These are phyloP conservation scores for Pseudobourletiella spinata DNA, from an alignment of 1,140 invertebrate species.

Conservation along the genomic window DNA sequence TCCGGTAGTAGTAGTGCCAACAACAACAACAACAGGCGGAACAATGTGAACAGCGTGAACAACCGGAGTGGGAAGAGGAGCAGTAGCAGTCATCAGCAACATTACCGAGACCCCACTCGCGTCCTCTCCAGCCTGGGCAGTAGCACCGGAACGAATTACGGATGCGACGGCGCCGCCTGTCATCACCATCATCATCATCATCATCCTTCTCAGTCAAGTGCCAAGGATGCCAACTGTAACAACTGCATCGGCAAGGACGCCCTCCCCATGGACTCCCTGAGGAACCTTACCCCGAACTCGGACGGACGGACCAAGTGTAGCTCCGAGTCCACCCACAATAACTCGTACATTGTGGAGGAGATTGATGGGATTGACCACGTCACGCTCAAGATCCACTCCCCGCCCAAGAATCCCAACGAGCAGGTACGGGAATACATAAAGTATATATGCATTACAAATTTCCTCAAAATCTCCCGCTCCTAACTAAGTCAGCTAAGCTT, in stretches of 20 bases:
- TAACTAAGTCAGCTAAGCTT: no score
- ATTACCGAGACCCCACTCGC: background rate
- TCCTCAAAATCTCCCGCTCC: no score
- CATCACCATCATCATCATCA: background rate
- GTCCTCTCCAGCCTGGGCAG: background rate
- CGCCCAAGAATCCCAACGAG: background rate
- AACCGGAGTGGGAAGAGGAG: background rate
- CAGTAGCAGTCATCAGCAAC: background rate
- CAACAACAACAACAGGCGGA: background rate
- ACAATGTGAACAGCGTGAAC: background rate
- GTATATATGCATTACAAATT: no score
- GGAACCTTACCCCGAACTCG: background rate
- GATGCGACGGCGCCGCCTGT: background rate
- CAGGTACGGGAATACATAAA: constrained; percentile 8
- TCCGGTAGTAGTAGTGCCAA: background rate
- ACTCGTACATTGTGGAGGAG: constrained; percentile 5
- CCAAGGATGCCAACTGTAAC: background rate
- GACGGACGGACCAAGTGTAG: background rate
- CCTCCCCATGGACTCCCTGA: background rate
- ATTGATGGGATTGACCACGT: constrained; percentile 9
- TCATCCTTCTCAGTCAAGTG: background rate
- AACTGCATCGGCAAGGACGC: constrained; percentile 2
- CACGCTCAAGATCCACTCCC: constrained; percentile 1
- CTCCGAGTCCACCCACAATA: background rate
- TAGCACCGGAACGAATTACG: background rate